Evolutionary conservation across 2,113 vertebrate genomes (phyloP).

Genomic region (Catharus minimus): DNA sequence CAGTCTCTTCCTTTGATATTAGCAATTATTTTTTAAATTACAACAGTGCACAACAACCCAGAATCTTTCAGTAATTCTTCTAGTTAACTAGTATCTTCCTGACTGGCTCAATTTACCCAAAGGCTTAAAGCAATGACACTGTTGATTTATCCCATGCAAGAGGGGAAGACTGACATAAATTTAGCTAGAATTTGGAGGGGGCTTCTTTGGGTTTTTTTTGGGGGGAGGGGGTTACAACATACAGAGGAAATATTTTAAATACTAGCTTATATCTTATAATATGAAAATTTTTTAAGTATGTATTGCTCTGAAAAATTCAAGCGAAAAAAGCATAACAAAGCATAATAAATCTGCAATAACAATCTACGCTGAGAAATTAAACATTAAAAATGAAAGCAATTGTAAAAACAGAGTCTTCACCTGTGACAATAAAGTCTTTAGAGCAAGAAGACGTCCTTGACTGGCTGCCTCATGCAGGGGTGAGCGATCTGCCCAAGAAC

Average conservation of each 20-base stretch:
- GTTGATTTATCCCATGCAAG: not conserved
- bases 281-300: not conserved
- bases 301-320: not conserved
- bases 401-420: constrained; percentile 68
- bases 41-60: not conserved
- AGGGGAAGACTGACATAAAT: not conserved
- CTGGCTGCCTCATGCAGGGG: constrained; percentile 93
- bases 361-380: not conserved
- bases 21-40: not conserved
- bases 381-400: not conserved
- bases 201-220: too few species aligned
- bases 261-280: not conserved
- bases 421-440: constrained; percentile 91
- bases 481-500: constrained; percentile 94
- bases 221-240: not conserved
- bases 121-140: not conserved
- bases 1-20: not conserved
- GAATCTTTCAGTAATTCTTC: not conserved
- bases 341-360: not conserved
- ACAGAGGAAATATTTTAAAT: not conserved
- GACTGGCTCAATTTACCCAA: not conserved
- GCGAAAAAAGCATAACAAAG: not conserved
- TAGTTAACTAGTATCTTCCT: not conserved
- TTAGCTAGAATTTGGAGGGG: not conserved
- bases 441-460: constrained; percentile 90